Evolutionary conservation across 2,113 vertebrate species (phyloP), one percentile per base, ranked within the genome.

Genomic region (Dendrocopos noguchii): DNA sequence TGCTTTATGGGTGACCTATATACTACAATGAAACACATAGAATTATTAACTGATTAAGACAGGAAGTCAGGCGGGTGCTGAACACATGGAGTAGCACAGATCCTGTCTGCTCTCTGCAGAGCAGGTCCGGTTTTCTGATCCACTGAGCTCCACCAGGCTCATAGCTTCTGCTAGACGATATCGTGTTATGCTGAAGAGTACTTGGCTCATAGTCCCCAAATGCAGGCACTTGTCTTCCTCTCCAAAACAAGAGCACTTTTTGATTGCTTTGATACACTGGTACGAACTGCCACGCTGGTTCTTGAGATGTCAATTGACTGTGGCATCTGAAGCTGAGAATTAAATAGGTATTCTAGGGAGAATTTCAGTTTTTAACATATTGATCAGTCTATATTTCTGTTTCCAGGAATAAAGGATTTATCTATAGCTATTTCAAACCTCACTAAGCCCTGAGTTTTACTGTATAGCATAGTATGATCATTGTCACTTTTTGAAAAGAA

Each of bases 1-100:
- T 0, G 0, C 5, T 28, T 8, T 6, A 8, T 46, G 28, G 19
- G 44, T 15, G 84, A n/a, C 11, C 3, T 46, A 1, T 6, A 18
- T 3, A 17, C 42, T 47, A 22, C 42, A 44, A 22, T 16, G 47
- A 59, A 20, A 50, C 21, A n/a, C 4, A 17, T 12, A 31, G 16
- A 50, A 28, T 66, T 66, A 22, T 29, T 71, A 59, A 4, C 44
- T 33, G 18, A 21, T 4, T 50, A 42, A 75, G 29, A n/a, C 4
- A 64, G 24, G 44, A 67, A 36, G 44, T 27, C 36, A 57, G 28
- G 15, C 0, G 1, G 25, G 7, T 65, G 34, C 15, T 65, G 12
- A 57, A 61, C 61, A 28, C 21, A 16, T 13, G 29, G 33, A 90
- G 50, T 66, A 34, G 9, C 27, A n/a, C 0, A 4, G 15, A 61